Evolutionary conservation across 2,113 vertebrate species (phyloP).

Genomic region (Oncorhynchus clarkii): DNA sequence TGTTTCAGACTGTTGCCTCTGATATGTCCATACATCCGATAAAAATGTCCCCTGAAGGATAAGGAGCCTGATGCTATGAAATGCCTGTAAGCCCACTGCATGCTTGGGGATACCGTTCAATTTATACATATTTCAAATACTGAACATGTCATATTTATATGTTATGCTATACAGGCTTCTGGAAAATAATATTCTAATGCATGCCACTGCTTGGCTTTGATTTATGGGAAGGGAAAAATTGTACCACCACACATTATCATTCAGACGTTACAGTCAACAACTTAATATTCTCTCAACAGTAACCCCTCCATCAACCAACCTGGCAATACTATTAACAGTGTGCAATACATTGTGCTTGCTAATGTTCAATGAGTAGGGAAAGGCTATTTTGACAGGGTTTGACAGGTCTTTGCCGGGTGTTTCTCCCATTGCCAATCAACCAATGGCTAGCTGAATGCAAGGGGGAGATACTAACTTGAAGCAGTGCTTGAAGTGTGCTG

Average conservation of each 20-base stretch:
- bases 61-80: not conserved
- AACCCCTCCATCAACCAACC: not conserved
- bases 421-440: not conserved
- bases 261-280: not conserved
- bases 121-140: constrained; percentile 1
- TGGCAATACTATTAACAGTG: constrained; percentile 4
- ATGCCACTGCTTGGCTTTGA: constrained; percentile 1
- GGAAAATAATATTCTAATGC: constrained; percentile 8
- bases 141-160: constrained; percentile 5
- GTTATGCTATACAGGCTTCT: constrained; percentile 1
- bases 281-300: not conserved
- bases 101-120: not conserved
- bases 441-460: not conserved
- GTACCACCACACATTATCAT: constrained; percentile 12
- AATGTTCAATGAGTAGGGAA: not conserved
- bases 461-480: not conserved
- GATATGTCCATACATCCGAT: not conserved
- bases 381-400: not conserved
- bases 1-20: not conserved
- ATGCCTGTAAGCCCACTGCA: not conserved
- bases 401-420: not conserved
- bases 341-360: not conserved
- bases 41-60: constrained; percentile 1
- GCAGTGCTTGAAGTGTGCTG: not conserved
- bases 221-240: constrained; percentile 8